Percentiles rank a stretch among this genome's conserved stretches.
These are phyloP conservation scores for Azemiops feae DNA, from an alignment of 2,113 vertebrate genomes.

Conservation along the genomic window DNA sequence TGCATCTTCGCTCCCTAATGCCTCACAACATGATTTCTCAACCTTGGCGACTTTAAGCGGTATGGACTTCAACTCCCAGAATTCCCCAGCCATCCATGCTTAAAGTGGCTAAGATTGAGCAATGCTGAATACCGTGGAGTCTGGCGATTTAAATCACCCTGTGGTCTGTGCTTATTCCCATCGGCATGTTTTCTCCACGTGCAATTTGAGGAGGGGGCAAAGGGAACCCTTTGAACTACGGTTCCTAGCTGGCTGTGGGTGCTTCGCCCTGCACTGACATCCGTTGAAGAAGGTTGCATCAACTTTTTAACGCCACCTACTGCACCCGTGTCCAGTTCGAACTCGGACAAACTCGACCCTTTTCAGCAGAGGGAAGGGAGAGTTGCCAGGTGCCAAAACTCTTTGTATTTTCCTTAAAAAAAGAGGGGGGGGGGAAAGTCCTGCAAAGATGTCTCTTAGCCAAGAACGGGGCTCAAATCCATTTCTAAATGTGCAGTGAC, in stretches of 20 bases:
- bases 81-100: not conserved
- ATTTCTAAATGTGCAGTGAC: not conserved
- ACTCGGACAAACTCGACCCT: not conserved
- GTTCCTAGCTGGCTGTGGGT: not conserved
- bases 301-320: not conserved
- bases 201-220: not conserved
- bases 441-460: not conserved
- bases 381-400: not conserved
- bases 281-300: not conserved
- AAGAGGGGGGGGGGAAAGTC: too few species aligned
- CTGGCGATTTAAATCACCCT: not conserved
- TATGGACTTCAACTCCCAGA: not conserved
- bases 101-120: not conserved
- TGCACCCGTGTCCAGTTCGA: not conserved
- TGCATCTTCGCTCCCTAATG: not conserved
- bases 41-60: not conserved
- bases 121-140: not conserved
- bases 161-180: not conserved
- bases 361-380: too few species aligned
- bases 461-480: not conserved
- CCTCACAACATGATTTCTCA: not conserved
- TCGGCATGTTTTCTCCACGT: rapidly evolving
- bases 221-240: not conserved
- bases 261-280: not conserved
- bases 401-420: not conserved